phyloP scores from a whole-genome alignment of 2,888 invertebrate genomes.

The Zaprionus lineosus region DNA sequence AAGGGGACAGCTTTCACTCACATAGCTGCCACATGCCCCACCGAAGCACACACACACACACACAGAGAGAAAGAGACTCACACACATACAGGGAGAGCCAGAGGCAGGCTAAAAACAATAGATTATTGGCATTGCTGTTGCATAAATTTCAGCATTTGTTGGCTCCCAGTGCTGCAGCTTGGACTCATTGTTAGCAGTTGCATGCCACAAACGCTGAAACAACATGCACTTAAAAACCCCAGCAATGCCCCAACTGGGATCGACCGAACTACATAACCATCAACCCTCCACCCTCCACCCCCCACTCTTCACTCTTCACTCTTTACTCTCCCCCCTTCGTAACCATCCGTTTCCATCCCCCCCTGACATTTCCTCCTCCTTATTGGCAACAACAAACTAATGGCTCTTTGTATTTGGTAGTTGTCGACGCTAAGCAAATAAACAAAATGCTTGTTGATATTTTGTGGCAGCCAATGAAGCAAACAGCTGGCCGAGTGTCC shows the following conservation, averaged over 20 bases:
- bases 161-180: conserved; percentile 31
- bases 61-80: conserved; percentile 28
- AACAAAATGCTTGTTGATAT: conserved; percentile 78
- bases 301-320: too few species aligned
- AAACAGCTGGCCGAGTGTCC: conserved; percentile 60
- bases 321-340: background rate
- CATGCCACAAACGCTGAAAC: conserved; percentile 78
- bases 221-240: conserved; percentile 70
- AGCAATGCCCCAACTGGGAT: background rate
- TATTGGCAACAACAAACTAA: conserved; percentile 51
- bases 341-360: background rate
- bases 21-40: conserved; percentile 44
- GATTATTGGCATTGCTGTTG: conserved; percentile 69
- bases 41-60: conserved; percentile 3
- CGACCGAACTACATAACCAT: too few species aligned
- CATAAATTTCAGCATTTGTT: conserved; percentile 68
- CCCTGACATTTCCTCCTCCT: too few species aligned
- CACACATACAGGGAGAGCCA: background rate
- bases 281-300: background rate
- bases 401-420: conserved; percentile 61
- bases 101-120: conserved; percentile 48
- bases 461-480: conserved; percentile 80
- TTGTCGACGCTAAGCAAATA: conserved; percentile 71
- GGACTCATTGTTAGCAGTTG: conserved; percentile 52
- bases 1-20: conserved; percentile 48